Evolutionary conservation across 2,113 vertebrate species (phyloP).

Genomic region (Syrmaticus mikado): DNA sequence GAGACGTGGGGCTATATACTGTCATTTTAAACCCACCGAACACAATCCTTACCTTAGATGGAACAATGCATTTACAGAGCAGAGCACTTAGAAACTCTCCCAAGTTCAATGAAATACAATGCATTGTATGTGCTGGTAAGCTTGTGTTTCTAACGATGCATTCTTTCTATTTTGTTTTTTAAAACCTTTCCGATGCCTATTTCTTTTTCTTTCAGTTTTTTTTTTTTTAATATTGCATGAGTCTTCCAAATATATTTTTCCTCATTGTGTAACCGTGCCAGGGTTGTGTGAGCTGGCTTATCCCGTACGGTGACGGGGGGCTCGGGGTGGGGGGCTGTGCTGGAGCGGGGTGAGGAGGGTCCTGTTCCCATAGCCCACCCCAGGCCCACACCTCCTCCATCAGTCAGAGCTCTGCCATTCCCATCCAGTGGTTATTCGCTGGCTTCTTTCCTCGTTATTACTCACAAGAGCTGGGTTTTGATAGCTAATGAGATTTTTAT

Average conservation of each 20-base stretch:
- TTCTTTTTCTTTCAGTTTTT: conserved; percentile 33
- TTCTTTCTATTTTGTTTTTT: conserved; percentile 63
- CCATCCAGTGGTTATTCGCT: conserved; percentile 57
- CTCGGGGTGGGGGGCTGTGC: conserved; percentile 34
- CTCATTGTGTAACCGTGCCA: conserved; percentile 75
- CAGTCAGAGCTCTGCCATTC: conserved; percentile 38
- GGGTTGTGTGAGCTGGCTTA: conserved; percentile 70
- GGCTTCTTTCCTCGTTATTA: conserved; percentile 50
- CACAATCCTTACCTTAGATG: conserved; percentile 79
- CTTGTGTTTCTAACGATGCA: conserved; percentile 81
- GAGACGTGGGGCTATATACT: conserved; percentile 79
- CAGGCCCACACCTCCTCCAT: conserved; percentile 16
- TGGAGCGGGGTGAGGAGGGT: neutral
- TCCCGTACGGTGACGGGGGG: conserved; percentile 56
- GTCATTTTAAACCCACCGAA: conserved; percentile 84
- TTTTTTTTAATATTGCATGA: conserved; percentile 77
- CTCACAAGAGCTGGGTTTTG: conserved; percentile 43
- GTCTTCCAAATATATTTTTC: conserved; percentile 63
- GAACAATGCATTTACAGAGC: conserved; percentile 80
- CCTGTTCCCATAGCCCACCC: conserved; percentile 13
- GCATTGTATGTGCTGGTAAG: conserved; percentile 83
- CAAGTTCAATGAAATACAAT: conserved; percentile 74
- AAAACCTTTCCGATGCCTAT: conserved; percentile 62
- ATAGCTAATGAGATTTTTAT: conserved; percentile 25
- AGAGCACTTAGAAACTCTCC: conserved; percentile 66